A percentile compares a stretch with the other conserved stretches of the same genome.
These are phyloP conservation scores for Brachionus angularis DNA, from an alignment of 1,140 invertebrate genomes.

Conservation along the genomic window DNA sequence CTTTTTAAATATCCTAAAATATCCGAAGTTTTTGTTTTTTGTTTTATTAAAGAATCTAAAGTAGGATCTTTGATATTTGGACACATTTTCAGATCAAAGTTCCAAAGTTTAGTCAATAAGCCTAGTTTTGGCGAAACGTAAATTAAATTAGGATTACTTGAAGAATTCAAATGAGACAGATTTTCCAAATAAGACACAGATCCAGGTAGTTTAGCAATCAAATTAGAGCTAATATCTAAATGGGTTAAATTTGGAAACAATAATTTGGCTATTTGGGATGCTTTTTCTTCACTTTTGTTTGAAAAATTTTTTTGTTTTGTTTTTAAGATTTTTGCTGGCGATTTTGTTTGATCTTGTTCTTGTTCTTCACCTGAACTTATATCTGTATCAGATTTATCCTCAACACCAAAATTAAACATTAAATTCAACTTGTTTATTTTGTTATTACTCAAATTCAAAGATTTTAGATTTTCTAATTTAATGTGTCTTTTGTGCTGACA, in stretches of 20 bases:
- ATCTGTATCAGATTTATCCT: constrained; percentile 65
- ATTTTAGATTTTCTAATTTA: constrained; percentile 44
- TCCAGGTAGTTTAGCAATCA: constrained; percentile 71
- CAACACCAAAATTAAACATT: constrained; percentile 25
- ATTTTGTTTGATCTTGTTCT: not conserved
- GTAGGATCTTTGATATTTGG: constrained; percentile 75
- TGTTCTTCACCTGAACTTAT: not conserved
- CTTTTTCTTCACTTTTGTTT: constrained; percentile 51
- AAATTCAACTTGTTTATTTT: constrained; percentile 23
- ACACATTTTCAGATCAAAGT: constrained; percentile 85
- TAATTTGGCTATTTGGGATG: constrained; percentile 58
- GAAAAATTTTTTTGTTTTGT: constrained; percentile 52
- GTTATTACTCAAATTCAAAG: constrained; percentile 44
- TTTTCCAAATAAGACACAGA: constrained; percentile 79
- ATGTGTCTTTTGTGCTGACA: constrained; percentile 40
- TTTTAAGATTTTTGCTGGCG: not conserved
- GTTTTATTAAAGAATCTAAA: constrained; percentile 62
- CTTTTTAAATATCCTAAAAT: constrained; percentile 88
- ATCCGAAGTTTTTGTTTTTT: constrained; percentile 85
- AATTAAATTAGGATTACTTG: constrained; percentile 65
- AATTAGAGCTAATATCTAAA: constrained; percentile 87
- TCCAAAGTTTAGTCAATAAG: constrained; percentile 84
- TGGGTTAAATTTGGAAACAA: constrained; percentile 89
- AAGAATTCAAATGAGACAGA: constrained; percentile 87
- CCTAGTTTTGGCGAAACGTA: constrained; percentile 87